Evolutionary conservation across 2,113 vertebrate species (phyloP).

Genomic region (Benitochromis conjunctus): DNA sequence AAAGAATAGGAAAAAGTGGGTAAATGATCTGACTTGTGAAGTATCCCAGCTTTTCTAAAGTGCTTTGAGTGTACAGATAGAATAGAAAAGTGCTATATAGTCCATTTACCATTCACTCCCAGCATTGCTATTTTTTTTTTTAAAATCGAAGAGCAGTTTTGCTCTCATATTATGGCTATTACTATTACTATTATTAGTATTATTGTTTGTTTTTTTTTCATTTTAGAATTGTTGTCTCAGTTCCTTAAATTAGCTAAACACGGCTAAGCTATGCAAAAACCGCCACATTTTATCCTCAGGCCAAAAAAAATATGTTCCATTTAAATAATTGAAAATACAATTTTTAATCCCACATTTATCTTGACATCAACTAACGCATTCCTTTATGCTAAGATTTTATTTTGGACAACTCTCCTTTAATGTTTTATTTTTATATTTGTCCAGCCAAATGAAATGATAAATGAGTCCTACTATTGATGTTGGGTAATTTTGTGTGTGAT

Average conservation of each 20-base stretch:
- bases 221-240: fast-evolving
- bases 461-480: not conserved
- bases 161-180: not conserved
- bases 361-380: not conserved
- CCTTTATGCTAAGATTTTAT: not conserved
- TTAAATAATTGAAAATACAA: not conserved
- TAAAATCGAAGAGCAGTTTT: not conserved
- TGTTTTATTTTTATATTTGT: not conserved
- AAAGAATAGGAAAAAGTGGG: not conserved
- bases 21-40: not conserved
- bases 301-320: not conserved
- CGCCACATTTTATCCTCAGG: fast-evolving
- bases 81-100: not conserved
- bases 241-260: not conserved
- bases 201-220: not conserved
- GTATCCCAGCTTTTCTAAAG: not conserved
- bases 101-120: not conserved
- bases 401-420: not conserved
- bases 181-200: no score
- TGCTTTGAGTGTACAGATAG: not conserved
- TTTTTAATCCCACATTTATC: not conserved
- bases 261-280: not conserved
- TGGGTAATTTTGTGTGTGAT: not conserved
- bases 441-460: not conserved
- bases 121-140: not conserved